Conservation (phyloP, 2,888 invertebrate genomes). For the Diploptera punctata region DNA sequence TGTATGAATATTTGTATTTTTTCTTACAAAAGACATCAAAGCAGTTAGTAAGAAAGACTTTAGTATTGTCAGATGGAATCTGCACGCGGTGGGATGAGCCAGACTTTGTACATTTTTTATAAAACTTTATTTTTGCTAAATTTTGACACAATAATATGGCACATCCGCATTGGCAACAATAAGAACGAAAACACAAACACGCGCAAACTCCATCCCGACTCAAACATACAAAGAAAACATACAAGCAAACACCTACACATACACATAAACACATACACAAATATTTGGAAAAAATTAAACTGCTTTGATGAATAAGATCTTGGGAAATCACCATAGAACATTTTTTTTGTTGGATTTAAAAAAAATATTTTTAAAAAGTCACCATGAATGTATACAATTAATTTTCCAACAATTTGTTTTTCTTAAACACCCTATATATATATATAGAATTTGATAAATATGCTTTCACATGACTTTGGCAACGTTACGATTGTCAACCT, state of each 20-base stretch:
- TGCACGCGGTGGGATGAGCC: no score
- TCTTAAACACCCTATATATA: constrained; percentile 39
- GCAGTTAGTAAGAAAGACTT: no score
- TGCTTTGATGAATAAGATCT: constrained; percentile 43
- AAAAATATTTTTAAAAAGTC: constrained; percentile 42
- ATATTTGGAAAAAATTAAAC: constrained; percentile 37
- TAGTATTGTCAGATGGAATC: no score
- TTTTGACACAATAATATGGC: constrained; percentile 16
- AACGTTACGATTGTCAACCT: constrained; percentile 46
- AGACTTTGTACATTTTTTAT: no score
- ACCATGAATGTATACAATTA: constrained; percentile 43
- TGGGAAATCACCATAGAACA: constrained; percentile 44
- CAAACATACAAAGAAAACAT: constrained; percentile 35
- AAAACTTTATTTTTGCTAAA: no score
- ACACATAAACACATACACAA: constrained; percentile 27
- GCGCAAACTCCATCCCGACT: neutral
- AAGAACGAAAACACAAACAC: neutral
- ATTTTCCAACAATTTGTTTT: constrained; percentile 42
- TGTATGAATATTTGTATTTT: neutral
- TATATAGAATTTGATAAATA: constrained; percentile 41
- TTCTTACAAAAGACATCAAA: no score
- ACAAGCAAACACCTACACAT: constrained; percentile 34
- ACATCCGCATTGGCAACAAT: constrained; percentile 21
- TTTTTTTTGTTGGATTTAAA: constrained; percentile 41
- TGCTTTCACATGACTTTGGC: constrained; percentile 44